phyloP scores from a whole-genome alignment of 2,113 vertebrate genomes.

The Choloepus hoffmanni region DNA sequence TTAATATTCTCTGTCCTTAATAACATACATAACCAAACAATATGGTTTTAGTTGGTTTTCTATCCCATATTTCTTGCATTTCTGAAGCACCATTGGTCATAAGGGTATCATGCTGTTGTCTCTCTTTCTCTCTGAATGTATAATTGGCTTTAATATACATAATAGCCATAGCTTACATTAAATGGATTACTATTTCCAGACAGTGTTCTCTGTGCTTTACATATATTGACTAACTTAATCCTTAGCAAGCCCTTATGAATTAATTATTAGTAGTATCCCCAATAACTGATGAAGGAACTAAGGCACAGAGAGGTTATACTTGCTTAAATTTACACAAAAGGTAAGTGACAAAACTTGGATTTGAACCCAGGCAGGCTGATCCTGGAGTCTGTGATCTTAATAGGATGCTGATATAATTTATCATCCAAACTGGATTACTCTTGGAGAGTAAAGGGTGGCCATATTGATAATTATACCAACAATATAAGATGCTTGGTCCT shows the following conservation, averaged over 20 bases:
- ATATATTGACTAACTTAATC: not conserved
- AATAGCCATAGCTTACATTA: not conserved
- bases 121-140: not conserved
- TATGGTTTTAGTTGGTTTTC: constrained; percentile 1
- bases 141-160: constrained; percentile 21
- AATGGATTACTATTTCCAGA: not conserved
- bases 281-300: not conserved
- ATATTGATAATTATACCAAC: not conserved
- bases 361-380: not conserved
- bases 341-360: not conserved
- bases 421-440: not conserved
- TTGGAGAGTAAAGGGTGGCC: not conserved
- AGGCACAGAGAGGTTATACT: not conserved
- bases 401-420: not conserved
- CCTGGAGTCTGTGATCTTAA: not conserved
- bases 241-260: not conserved
- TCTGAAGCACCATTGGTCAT: not conserved
- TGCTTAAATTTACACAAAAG: constrained; percentile 8
- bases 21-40: constrained; percentile 9
- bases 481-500: not conserved
- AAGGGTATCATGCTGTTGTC: not conserved
- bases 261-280: not conserved
- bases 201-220: not conserved
- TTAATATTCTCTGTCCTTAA: constrained; percentile 39
- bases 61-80: constrained; percentile 35